Conservation (phyloP, 2,113 vertebrate species). For the Eidolon helvum region DNA sequence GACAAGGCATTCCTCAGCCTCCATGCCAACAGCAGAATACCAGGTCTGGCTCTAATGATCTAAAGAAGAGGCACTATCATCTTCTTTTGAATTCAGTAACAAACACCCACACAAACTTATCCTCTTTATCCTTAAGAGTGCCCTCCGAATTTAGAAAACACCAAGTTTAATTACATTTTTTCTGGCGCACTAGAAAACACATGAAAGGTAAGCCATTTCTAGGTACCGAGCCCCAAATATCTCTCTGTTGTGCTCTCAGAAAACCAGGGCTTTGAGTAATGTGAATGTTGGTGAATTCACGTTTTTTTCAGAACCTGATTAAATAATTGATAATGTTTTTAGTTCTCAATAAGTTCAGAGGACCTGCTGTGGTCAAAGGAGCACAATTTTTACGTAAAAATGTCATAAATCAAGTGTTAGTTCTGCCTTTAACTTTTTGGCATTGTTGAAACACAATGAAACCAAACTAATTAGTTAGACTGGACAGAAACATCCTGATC, state of each 20-base stretch:
- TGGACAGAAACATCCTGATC: background rate
- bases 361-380: background rate
- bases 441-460: background rate
- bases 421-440: background rate
- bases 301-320: constrained; percentile 1
- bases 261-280: constrained; percentile 39
- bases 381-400: background rate
- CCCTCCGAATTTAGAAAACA: constrained; percentile 64
- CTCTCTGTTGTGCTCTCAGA: constrained; percentile 34
- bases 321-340: constrained; percentile 1
- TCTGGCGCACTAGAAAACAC: constrained; percentile 62
- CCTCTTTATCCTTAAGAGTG: constrained; percentile 45
- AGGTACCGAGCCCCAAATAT: constrained; percentile 47
- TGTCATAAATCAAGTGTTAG: background rate
- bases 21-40: background rate
- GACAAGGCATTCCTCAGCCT: background rate
- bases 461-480: background rate
- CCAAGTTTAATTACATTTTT: constrained; percentile 71
- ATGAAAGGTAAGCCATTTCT: constrained; percentile 70
- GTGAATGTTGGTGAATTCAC: constrained; percentile 34
- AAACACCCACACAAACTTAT: constrained; percentile 54
- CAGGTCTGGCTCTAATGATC: background rate
- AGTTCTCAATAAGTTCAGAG: background rate
- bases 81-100: constrained; percentile 51
- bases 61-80: background rate